Percentiles rank a stretch among this genome's conserved stretches.
Conservation (phyloP, 23 tunicate species). For the Phallusia fumigata region DNA sequence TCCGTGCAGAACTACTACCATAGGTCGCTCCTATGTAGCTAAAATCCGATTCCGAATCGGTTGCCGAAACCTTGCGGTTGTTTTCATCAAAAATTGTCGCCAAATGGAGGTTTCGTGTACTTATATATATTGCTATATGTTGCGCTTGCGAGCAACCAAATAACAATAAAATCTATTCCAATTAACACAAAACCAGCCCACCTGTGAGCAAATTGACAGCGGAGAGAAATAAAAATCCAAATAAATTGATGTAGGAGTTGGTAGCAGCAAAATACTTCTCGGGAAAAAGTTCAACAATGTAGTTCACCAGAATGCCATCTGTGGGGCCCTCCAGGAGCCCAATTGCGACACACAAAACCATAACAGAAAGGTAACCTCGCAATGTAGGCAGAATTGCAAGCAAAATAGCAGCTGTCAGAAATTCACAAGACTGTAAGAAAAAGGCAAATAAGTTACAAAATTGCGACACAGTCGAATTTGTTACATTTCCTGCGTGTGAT, state of each 20-base stretch:
- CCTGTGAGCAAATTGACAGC: neutral
- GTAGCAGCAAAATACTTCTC: neutral
- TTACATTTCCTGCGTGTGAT: no score
- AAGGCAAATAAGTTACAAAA: no score
- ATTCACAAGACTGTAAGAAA: neutral
- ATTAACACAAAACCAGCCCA: neutral
- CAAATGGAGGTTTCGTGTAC: no score
- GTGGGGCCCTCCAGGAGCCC: neutral
- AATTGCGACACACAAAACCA: neutral
- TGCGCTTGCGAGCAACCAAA: neutral
- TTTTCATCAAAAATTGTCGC: no score
- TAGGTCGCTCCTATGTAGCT: no score
- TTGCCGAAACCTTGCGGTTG: no score
- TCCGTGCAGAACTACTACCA: no score
- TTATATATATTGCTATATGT: neutral
- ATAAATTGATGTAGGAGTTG: neutral
- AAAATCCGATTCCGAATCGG: no score
- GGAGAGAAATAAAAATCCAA: neutral
- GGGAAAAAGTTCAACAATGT: neutral
- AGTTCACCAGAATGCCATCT: neutral
- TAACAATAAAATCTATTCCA: neutral
- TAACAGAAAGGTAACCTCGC: neutral
- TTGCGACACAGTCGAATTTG: no score
- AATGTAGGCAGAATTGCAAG: neutral
- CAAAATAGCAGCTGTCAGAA: neutral